A percentile compares a stretch with the other conserved stretches of the same genome.
Conservation (phyloP, 2,113 vertebrate genomes). For the Pseudopipra pipra region DNA sequence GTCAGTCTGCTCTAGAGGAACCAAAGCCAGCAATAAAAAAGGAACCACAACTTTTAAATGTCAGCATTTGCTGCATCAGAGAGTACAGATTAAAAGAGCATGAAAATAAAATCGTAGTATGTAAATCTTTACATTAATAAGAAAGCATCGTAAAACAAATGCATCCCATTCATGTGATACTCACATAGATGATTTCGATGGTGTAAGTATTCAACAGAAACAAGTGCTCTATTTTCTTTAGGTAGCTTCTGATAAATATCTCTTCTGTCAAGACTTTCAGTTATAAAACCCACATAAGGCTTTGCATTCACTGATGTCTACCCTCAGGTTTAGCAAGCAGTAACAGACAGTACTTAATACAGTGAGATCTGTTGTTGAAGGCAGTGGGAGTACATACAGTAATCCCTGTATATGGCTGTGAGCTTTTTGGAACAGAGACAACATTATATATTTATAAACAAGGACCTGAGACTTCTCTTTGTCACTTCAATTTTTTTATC, state of each 20-base stretch:
- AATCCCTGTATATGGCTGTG: not conserved
- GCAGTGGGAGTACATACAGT: not conserved
- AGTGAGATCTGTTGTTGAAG: not conserved
- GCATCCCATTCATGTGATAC: not conserved
- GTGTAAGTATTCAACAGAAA: not conserved
- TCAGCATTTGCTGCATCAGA: constrained; percentile 25
- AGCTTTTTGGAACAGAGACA: not conserved
- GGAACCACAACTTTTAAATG: constrained; percentile 35
- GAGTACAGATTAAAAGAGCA: not conserved
- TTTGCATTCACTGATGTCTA: constrained; percentile 25
- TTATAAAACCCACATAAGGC: constrained; percentile 18
- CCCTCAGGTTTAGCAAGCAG: constrained; percentile 9
- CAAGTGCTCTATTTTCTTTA: not conserved
- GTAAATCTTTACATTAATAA: constrained; percentile 1
- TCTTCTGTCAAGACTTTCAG: constrained; percentile 27
- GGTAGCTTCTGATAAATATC: not conserved
- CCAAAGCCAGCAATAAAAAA: constrained; percentile 34
- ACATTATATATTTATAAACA: constrained; percentile 25
- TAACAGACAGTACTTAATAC: not conserved
- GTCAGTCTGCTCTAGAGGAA: constrained; percentile 1
- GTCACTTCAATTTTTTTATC: not conserved
- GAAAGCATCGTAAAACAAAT: not conserved
- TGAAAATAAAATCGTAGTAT: not conserved
- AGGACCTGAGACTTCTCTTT: not conserved
- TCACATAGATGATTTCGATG: not conserved